These are phyloP conservation scores for Chamaea fasciata DNA, from an alignment of 2,113 vertebrate genomes.

Conservation along the genomic window DNA sequence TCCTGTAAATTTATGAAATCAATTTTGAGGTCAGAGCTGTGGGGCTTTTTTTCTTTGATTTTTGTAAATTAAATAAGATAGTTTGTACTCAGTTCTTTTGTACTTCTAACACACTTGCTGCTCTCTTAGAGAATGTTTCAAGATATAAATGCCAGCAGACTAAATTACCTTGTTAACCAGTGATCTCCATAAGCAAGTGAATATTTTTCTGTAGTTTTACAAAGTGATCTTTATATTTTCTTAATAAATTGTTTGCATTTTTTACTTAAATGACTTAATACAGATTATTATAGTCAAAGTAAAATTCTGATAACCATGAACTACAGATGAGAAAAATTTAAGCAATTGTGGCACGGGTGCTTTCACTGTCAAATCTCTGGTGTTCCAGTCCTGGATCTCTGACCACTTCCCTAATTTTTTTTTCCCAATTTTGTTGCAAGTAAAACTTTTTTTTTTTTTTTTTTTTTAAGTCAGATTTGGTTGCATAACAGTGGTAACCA, in stretches of 20 bases:
- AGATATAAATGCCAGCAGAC: neutral
- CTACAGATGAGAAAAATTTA: neutral
- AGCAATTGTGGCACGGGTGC: neutral
- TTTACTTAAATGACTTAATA: neutral
- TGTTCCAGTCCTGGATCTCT: neutral
- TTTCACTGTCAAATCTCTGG: neutral
- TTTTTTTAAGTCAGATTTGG: neutral
- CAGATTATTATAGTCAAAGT: neutral
- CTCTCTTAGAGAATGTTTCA: neutral
- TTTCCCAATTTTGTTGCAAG: neutral
- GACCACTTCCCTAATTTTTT: neutral
- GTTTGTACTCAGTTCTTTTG: neutral
- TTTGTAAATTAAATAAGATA: neutral
- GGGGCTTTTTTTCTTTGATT: neutral
- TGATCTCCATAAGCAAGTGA: neutral
- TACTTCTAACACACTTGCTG: neutral
- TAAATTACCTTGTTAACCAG: neutral
- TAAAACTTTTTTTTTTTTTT: neutral
- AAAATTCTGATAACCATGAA: neutral
- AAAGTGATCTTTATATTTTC: neutral
- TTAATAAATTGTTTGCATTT: neutral
- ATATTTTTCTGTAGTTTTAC: neutral
- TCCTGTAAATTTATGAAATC: conserved; percentile 15
- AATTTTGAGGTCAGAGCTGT: neutral
- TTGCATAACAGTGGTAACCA: neutral